These are phyloP conservation scores for Pseudorasbora parva DNA, from an alignment of 2,113 vertebrate genomes.

Conservation along the genomic window DNA sequence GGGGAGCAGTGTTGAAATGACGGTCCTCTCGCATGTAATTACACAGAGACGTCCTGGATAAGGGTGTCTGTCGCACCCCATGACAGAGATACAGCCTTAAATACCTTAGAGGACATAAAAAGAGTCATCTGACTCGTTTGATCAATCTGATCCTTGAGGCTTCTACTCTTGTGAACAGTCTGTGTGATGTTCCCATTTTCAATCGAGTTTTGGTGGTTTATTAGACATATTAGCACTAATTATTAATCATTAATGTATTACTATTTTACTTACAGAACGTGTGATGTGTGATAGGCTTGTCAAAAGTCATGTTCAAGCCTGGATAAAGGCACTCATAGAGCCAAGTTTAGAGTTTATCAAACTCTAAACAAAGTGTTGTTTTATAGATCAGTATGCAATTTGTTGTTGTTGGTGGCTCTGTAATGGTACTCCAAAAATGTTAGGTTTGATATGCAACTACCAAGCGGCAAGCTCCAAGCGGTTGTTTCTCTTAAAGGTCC, in stretches of 20 bases:
- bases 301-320: neutral
- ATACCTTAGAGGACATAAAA: slow-evolving; percentile 52
- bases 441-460: neutral
- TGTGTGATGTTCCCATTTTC: neutral
- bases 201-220: slow-evolving; percentile 4
- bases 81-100: slow-evolving; percentile 45
- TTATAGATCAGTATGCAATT: neutral
- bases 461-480: no score
- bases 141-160: slow-evolving; percentile 32
- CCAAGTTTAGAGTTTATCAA: neutral
- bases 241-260: neutral
- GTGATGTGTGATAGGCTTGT: slow-evolving; percentile 1
- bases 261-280: neutral
- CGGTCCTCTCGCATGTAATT: slow-evolving; percentile 55
- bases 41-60: slow-evolving; percentile 53
- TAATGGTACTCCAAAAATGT: neutral
- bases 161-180: slow-evolving; percentile 29
- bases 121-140: slow-evolving; percentile 43
- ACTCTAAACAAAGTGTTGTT: neutral
- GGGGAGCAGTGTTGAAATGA: slow-evolving; percentile 49
- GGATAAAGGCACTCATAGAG: neutral
- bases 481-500: no score
- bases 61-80: slow-evolving; percentile 40
- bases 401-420: no score
- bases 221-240: slow-evolving; percentile 11